These are phyloP conservation scores for Callimico goeldii DNA, from an alignment of 2,797 vertebrate species.

Conservation along the genomic window DNA sequence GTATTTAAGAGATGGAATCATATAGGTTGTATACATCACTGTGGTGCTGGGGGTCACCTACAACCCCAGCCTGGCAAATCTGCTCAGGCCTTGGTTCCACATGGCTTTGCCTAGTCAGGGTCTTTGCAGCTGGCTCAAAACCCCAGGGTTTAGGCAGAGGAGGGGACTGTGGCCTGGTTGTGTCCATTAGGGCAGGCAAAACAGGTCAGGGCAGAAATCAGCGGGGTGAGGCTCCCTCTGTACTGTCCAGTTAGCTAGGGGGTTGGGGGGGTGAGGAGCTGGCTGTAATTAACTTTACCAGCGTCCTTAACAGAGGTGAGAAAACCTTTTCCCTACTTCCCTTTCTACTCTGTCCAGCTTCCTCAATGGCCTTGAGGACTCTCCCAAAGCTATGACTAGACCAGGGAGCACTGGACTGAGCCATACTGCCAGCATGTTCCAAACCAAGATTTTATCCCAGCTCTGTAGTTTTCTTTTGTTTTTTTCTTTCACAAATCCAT, in stretches of 20 bases:
- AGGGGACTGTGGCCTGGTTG: constrained; percentile 33
- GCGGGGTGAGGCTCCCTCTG: constrained; percentile 57
- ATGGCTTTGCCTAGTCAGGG: neutral
- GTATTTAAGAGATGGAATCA: neutral
- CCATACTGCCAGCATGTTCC: neutral
- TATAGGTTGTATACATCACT: neutral
- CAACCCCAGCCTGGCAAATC: neutral
- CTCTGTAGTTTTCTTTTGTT: neutral
- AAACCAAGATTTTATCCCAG: neutral
- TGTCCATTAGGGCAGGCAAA: constrained; percentile 10
- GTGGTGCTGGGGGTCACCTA: neutral
- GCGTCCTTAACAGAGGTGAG: constrained; percentile 62
- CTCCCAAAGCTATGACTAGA: neutral
- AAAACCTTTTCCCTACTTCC: constrained; percentile 53
- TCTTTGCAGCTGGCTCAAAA: constrained; percentile 31
- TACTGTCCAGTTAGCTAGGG: constrained; percentile 73
- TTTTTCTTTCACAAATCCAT: neutral
- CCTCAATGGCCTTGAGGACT: constrained; percentile 4
- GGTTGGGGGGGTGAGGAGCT: neutral
- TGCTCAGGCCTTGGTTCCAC: neutral
- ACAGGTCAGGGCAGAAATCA: constrained; percentile 64
- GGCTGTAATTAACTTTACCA: constrained; percentile 77
- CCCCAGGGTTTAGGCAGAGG: neutral
- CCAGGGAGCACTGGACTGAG: neutral
- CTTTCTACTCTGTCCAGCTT: constrained; percentile 53